Base-by-base conservation (phyloP, 1,140 invertebrate genomes). In the Atopsyche davidsoni region DNA sequence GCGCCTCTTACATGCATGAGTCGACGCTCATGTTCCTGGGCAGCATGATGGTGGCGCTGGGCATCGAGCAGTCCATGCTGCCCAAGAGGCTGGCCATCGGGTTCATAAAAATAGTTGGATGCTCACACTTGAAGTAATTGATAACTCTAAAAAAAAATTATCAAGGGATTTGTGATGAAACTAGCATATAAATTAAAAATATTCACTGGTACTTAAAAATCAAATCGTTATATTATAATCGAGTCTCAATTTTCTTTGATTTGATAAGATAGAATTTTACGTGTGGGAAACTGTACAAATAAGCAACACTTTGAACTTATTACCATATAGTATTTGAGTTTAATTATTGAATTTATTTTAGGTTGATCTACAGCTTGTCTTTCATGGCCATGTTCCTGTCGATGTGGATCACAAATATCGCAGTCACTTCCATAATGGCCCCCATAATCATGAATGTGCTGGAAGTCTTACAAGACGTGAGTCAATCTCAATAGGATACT, bases 11-110 rank as follows among this genome's bases (percentile, higher is more conserved):
- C 57, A 75, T 86, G 56, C 83, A 82, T 66, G 84, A 89, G 54
- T 84, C 83, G 0, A 85, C 85, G 58, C 81, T 89, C 69, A 79
- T 91, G 66, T 90, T 82, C 57, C 67, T 82, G 51, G 79, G 78
- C 25, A 79, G 79, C 16, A 58, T 92, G 34, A 75, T 89, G 16
- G 77, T 89, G 17, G 88, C 88, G 1, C 69, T 87, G 3, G 83
- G 83, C 1, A 79, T 90, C 9, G 86, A 92, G 64, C 78, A 86
- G 55, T 80, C 79, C 48, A 78, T 83, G 58, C 66, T 92, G 1
- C 88, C 92, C 58, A 77, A 82, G 59, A 73, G 89, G 46, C 77
- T 92, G 2, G 87, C 88, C 1, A 64, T 92, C 3, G 69, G 73
- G 14, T 79, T 86, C 3, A 77, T 89, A 51, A 75, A 77, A 18